Percentiles rank a stretch among this genome's conserved stretches.
Conservation (phyloP, 2,113 vertebrate genomes). For the Anoura caudifer region DNA sequence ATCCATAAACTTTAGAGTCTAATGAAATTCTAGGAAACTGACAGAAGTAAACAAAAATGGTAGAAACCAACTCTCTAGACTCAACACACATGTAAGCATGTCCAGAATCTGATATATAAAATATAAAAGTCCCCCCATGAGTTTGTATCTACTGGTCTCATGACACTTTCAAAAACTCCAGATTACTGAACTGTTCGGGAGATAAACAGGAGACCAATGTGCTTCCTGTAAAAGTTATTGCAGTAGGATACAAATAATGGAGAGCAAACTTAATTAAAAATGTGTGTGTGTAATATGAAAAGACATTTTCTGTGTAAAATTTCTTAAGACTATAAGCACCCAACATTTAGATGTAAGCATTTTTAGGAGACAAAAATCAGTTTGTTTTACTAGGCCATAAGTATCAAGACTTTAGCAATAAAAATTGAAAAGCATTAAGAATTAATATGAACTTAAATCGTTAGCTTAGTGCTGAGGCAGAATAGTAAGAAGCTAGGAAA, state of each 20-base stretch:
- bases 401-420: neutral
- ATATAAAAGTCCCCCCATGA: neutral
- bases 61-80: neutral
- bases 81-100: neutral
- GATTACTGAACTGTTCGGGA: neutral
- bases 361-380: neutral
- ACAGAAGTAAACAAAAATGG: neutral
- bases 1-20: neutral
- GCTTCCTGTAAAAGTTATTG: neutral
- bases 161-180: neutral
- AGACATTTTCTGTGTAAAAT: neutral
- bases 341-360: neutral
- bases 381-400: neutral
- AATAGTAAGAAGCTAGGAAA: neutral
- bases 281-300: neutral
- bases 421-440: slow-evolving; percentile 16
- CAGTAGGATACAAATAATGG: neutral
- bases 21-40: neutral
- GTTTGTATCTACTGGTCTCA: neutral
- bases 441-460: slow-evolving; percentile 38
- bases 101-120: neutral
- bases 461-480: neutral
- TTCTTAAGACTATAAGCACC: neutral
- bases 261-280: neutral
- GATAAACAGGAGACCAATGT: neutral